A percentile compares a stretch with the other conserved stretches of the same genome.
Conservation (phyloP, 2,888 invertebrate genomes). For the Drosophila incognita region DNA sequence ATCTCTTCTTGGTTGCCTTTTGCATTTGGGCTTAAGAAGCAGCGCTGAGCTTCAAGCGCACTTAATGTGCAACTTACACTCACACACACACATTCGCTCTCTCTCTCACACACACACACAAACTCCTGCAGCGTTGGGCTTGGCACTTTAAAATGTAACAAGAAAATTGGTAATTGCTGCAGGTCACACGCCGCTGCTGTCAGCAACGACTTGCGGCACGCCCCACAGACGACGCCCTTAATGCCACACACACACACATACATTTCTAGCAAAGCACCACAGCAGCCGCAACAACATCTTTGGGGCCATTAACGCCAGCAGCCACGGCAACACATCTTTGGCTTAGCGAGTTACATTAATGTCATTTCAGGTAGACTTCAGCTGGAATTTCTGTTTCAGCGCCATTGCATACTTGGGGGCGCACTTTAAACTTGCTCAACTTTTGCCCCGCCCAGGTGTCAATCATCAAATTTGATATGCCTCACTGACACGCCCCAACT, state of each 20-base stretch:
- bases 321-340: slow-evolving; percentile 25
- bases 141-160: slow-evolving; percentile 66
- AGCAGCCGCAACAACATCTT: slow-evolving; percentile 72
- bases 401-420: slow-evolving; percentile 46
- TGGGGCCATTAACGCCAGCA: slow-evolving; percentile 52
- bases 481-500: slow-evolving; percentile 20
- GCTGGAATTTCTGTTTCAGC: slow-evolving; percentile 21
- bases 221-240: slow-evolving; percentile 36
- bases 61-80: slow-evolving; percentile 62
- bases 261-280: slow-evolving; percentile 45
- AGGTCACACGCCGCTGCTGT: slow-evolving; percentile 66
- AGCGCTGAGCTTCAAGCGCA: slow-evolving; percentile 56
- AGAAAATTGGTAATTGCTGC: slow-evolving; percentile 78
- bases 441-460: slow-evolving; percentile 53
- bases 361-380: slow-evolving; percentile 53
- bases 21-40: slow-evolving; percentile 58
- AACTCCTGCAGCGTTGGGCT: not conserved
- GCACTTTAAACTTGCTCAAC: slow-evolving; percentile 52
- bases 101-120: no score
- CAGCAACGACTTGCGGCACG: slow-evolving; percentile 51
- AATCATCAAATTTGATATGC: slow-evolving; percentile 62
- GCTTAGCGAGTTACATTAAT: slow-evolving; percentile 59
- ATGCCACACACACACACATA: slow-evolving; percentile 30
- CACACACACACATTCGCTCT: slow-evolving; percentile 3
- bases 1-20: slow-evolving; percentile 42